Evolutionary conservation across 1,140 invertebrate species (phyloP).

Genomic region (Brachionus asplanchnoidis): DNA sequence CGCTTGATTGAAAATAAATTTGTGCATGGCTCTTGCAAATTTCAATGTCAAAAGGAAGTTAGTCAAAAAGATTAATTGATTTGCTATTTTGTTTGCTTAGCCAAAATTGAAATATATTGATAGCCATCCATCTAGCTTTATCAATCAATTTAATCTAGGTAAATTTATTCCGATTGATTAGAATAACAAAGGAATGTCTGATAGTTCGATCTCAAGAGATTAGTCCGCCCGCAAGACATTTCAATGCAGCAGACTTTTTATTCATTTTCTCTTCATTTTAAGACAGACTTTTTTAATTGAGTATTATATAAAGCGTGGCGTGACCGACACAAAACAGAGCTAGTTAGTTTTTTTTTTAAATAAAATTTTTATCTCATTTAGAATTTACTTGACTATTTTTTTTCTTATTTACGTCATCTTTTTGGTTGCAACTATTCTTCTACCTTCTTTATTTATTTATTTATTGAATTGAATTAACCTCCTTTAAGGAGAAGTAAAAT

Average conservation of each 20-base stretch:
- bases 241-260: not conserved
- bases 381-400: no score
- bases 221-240: not conserved
- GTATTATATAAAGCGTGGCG: not conserved
- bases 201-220: not conserved
- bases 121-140: not conserved
- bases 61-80: conserved; percentile 15
- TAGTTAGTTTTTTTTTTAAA: not conserved
- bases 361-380: not conserved
- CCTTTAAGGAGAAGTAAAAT: no score
- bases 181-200: conserved; percentile 8
- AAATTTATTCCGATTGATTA: not conserved
- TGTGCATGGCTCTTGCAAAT: not conserved
- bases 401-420: no score
- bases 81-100: not conserved
- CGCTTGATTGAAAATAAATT: not conserved
- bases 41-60: conserved; percentile 18
- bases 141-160: not conserved
- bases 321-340: not conserved
- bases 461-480: no score
- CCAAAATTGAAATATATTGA: not conserved
- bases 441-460: no score
- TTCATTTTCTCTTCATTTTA: not conserved
- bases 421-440: no score
- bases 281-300: not conserved